These are phyloP conservation scores for Scylla paramamosain DNA, from an alignment of 1,140 invertebrate genomes.

Conservation along the genomic window DNA sequence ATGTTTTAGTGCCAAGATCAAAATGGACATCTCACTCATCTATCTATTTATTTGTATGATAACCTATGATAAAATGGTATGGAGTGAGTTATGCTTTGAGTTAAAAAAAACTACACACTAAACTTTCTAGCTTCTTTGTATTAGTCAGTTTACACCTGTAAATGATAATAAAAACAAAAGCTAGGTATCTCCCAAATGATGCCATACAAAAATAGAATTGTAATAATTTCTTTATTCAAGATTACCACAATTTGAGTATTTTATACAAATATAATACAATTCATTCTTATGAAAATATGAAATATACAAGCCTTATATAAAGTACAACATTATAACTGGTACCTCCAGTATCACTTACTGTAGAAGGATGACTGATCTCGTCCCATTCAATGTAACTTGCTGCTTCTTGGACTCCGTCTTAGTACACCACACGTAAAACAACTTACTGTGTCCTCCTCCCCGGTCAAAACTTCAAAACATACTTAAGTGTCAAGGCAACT, in stretches of 20 bases:
- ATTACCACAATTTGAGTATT: not conserved
- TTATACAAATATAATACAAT: slow-evolving; percentile 15
- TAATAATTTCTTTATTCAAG: not conserved
- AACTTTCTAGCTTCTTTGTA: no score
- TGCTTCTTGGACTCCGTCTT: not conserved
- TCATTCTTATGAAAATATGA: not conserved
- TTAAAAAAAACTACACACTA: no score
- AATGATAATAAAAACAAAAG: no score
- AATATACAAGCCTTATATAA: not conserved
- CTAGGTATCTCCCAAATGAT: not conserved
- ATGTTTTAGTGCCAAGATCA: no score
- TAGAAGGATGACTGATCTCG: not conserved
- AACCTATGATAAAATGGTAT: no score
- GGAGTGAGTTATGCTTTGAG: no score
- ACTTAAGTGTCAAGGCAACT: not conserved
- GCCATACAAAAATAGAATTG: not conserved
- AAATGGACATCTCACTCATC: no score
- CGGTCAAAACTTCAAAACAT: not conserved
- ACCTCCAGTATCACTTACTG: not conserved
- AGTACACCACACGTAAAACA: slow-evolving; percentile 22
- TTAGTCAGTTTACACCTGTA: no score
- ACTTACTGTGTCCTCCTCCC: not conserved
- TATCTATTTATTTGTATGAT: no score
- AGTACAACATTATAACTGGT: slow-evolving; percentile 13
- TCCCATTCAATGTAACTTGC: not conserved